These are phyloP conservation scores for Drosophila insularis DNA, from an alignment of 1,140 invertebrate species.

Conservation along the genomic window DNA sequence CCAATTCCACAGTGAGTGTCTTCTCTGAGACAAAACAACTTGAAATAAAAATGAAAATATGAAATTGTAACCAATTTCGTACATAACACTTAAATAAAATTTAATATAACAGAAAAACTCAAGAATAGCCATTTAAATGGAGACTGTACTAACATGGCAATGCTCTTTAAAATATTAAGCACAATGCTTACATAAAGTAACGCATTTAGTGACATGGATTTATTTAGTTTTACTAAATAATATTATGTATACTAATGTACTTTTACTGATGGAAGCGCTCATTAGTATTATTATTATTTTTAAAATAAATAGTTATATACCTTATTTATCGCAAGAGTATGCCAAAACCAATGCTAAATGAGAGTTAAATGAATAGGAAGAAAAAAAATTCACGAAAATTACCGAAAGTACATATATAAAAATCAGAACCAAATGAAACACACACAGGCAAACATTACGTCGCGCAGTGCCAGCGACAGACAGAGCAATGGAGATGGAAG, in stretches of 20 bases:
- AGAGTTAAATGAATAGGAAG: conserved; percentile 31
- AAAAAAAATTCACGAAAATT: conserved; percentile 41
- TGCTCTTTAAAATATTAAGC: background rate
- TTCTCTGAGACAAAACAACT: conserved; percentile 43
- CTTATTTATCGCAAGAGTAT: background rate
- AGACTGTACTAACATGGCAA: background rate
- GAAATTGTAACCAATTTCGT: conserved; percentile 65
- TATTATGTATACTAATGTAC: too few species aligned
- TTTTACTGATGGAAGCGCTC: too few species aligned
- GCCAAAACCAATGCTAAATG: conserved; percentile 23
- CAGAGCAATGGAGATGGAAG: background rate
- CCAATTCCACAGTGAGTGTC: conserved; percentile 45
- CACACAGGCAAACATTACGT: background rate
- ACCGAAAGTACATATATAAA: conserved; percentile 50
- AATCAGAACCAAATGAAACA: conserved; percentile 42
- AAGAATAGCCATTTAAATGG: background rate
- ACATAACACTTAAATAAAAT: conserved; percentile 78
- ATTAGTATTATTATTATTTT: too few species aligned
- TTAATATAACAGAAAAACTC: conserved; percentile 73
- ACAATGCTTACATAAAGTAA: too few species aligned
- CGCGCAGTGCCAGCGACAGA: background rate
- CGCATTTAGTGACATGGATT: too few species aligned
- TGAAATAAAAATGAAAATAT: conserved; percentile 58
- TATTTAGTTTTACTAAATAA: too few species aligned
- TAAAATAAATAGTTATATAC: background rate